phyloP scores from a whole-genome alignment of 2,888 invertebrate species.

The Acheta domesticus region DNA sequence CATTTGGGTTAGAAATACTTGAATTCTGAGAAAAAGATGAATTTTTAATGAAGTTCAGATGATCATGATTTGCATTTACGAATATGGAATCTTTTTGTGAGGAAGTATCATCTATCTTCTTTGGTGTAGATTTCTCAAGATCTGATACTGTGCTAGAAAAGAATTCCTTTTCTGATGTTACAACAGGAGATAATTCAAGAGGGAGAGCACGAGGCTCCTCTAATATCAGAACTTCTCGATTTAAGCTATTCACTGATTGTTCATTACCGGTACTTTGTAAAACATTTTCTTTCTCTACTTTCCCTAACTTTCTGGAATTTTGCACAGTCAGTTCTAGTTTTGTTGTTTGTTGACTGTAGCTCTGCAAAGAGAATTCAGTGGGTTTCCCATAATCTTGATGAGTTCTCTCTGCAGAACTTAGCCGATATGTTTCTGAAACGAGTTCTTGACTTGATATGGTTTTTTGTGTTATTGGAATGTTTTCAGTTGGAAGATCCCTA shows the following conservation, averaged over 20 bases:
- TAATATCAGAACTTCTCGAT: no score
- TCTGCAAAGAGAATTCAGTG: not conserved
- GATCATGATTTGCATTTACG: no score
- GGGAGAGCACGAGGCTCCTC: no score
- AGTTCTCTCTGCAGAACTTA: not conserved
- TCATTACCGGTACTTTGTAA: no score
- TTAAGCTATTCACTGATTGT: no score
- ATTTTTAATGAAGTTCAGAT: no score
- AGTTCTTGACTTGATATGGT: not conserved
- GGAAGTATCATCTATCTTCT: not conserved
- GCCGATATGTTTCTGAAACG: not conserved
- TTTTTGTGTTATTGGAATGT: not conserved
- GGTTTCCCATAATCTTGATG: not conserved
- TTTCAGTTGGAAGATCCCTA: conserved; percentile 6
- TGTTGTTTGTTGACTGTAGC: not conserved
- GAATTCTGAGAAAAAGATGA: not conserved
- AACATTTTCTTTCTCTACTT: no score
- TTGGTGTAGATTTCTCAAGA: not conserved
- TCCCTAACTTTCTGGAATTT: not conserved
- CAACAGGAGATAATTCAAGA: no score
- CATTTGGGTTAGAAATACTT: not conserved
- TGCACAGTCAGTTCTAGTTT: not conserved
- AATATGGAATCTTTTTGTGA: no score
- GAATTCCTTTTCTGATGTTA: not conserved
- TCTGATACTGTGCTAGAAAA: not conserved